Percentiles rank a stretch among this genome's conserved stretches.
phyloP scores from a whole-genome alignment of 2,797 vertebrate genomes.

The Sphenopsis melanotis region DNA sequence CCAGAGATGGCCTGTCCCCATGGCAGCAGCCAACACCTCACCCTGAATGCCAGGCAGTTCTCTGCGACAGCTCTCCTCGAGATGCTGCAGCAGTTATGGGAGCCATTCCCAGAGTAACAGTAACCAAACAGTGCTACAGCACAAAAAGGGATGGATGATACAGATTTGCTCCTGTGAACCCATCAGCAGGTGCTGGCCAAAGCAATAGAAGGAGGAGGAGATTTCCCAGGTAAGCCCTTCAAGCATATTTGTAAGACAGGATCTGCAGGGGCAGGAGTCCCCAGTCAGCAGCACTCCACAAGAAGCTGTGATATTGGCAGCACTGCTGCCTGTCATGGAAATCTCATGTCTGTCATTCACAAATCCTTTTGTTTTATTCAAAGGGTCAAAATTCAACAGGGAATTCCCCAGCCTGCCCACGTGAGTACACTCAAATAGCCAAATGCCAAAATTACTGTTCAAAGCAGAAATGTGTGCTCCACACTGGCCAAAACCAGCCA shows the following conservation, averaged over 20 bases:
- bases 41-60: not conserved
- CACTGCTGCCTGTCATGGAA: not conserved
- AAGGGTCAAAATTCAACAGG: not conserved
- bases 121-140: not conserved
- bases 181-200: not conserved
- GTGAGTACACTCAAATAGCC: not conserved
- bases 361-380: not conserved
- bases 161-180: fast-evolving
- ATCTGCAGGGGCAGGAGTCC: not conserved
- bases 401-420: fast-evolving
- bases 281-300: not conserved
- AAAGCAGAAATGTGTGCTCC: not conserved
- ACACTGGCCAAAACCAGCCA: not conserved
- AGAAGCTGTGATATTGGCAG: fast-evolving
- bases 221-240: not conserved
- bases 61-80: not conserved
- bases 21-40: not conserved
- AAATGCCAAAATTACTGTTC: not conserved
- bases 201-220: not conserved
- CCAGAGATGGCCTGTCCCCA: not conserved
- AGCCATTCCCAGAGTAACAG: not conserved
- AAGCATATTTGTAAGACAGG: not conserved
- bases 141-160: not conserved
- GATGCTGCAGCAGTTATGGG: not conserved
- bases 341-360: not conserved